Conservation (phyloP, 1,140 invertebrate species). For the Cylas formicarius region DNA sequence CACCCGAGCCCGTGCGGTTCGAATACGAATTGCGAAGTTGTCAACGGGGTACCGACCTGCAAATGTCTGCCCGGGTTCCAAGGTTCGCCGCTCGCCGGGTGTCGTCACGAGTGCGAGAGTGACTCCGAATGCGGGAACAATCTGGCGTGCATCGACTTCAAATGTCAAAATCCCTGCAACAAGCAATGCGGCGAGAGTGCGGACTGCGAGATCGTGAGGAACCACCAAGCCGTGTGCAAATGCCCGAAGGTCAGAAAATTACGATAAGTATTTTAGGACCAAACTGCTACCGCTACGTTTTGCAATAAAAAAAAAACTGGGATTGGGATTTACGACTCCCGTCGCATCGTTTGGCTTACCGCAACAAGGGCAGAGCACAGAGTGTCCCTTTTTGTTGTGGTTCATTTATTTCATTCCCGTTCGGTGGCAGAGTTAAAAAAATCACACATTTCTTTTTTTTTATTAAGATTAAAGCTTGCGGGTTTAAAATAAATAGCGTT, state of each 20-base stretch:
- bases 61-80: slow-evolving; percentile 52
- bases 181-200: slow-evolving; percentile 70
- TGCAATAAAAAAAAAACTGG: neutral
- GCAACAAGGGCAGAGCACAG: too few species aligned
- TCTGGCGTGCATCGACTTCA: slow-evolving; percentile 65
- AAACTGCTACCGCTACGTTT: neutral
- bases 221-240: slow-evolving; percentile 71
- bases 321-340: neutral
- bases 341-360: neutral
- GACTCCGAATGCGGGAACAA: slow-evolving; percentile 65
- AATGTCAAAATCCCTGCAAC: slow-evolving; percentile 70
- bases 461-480: too few species aligned
- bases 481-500: too few species aligned
- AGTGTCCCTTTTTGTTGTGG: too few species aligned
- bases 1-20: slow-evolving; percentile 70
- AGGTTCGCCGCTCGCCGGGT: slow-evolving; percentile 67
- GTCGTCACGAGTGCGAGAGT: slow-evolving; percentile 69
- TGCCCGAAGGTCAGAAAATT: slow-evolving; percentile 69
- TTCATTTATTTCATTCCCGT: too few species aligned
- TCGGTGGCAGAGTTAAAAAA: too few species aligned
- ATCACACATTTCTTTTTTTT: too few species aligned
- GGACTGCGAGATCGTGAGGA: slow-evolving; percentile 63
- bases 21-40: slow-evolving; percentile 72
- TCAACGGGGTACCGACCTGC: slow-evolving; percentile 66
- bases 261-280: neutral